Evolutionary conservation across 2,888 invertebrate genomes (phyloP), one percentile per base, ranked within the genome.

Genomic region (Halocaridina rubra): DNA sequence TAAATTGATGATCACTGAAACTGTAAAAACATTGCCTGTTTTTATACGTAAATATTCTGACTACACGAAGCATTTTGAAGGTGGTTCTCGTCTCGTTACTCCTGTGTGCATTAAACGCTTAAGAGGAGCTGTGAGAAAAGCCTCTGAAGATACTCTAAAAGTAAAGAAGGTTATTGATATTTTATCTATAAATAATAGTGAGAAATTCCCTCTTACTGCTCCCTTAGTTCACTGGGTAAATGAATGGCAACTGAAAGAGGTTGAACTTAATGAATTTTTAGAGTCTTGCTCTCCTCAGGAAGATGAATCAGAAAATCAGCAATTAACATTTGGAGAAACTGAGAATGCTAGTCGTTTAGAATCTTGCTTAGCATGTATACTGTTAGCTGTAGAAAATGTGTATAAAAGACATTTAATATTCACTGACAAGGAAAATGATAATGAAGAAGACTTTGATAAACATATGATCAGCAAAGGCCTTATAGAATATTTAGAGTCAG

Each of bases 401-500:
- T 93, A 92, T 88, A 94, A 94, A 89, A 92, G 92, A 85, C 91
- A 92, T 89, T 89, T 90, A 19, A n/a, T n/a, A n/a, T 86, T 88
- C 59, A 88, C 80, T 88, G 89, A 76, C 87, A 88, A 88, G 61
- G 69, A 86, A 24, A 85, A 89, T 77, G 89, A 90, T 57, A 90
- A 91, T 33, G 90, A 90, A 1, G 93, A 93, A 59, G 93, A 93
- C 72, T 89, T 93, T 13, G 92, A 93, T 90, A 93, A 94, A 24
- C 93, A 93, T 89, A 94, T 95, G 91, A 92, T 96, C 71, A 95
- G 94, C 89, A 92, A 93, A 81, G 92, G 93, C 89, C 91, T 96
- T 64, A 91, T 94, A 33, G 93, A 93, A 2, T 93, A 93, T 89
- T 90, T 97, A 8, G 91, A 92, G 0, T 90, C 90, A 22, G 95